phyloP scores from a whole-genome alignment of 1,140 invertebrate species.

The Papilio dardanus region DNA sequence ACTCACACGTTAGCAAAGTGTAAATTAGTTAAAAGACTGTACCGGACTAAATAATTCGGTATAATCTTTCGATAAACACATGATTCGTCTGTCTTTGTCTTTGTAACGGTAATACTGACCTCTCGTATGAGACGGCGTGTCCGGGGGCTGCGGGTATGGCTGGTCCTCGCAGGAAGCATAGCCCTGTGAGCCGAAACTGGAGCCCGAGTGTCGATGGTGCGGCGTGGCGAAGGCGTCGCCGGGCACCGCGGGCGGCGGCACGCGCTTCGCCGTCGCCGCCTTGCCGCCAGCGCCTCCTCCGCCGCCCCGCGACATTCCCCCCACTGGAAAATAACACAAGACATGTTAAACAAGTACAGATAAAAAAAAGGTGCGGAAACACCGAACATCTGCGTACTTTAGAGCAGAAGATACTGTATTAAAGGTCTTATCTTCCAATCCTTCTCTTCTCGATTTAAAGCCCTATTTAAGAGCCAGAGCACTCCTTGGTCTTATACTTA shows the following conservation, averaged over 20 bases:
- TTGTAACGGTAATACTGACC: slow-evolving; percentile 56
- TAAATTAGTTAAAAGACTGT: not conserved
- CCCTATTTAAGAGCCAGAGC: too few relatives aligned
- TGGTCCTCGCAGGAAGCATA: slow-evolving; percentile 89
- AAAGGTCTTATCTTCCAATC: too few relatives aligned
- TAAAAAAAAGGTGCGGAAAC: too few relatives aligned
- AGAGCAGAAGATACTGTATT: too few relatives aligned
- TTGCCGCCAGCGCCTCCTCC: slow-evolving; percentile 84
- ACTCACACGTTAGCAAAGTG: not conserved
- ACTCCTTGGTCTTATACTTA: not conserved
- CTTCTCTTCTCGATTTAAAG: not conserved
- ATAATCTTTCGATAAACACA: not conserved
- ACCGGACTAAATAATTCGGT: not conserved
- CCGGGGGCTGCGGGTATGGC: slow-evolving; percentile 82
- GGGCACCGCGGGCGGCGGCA: slow-evolving; percentile 91
- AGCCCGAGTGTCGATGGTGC: slow-evolving; percentile 88
- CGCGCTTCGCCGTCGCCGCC: slow-evolving; percentile 90
- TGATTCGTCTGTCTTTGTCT: not conserved
- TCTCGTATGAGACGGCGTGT: slow-evolving; percentile 78
- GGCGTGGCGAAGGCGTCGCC: slow-evolving; percentile 83
- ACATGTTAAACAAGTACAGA: too few relatives aligned
- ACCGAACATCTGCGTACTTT: too few relatives aligned
- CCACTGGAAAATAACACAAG: slow-evolving; percentile 83
- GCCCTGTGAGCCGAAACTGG: slow-evolving; percentile 88
- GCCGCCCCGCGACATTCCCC: slow-evolving; percentile 90